Conservation (phyloP, 2,113 vertebrate species). For the Nerophis lumbriciformis region DNA sequence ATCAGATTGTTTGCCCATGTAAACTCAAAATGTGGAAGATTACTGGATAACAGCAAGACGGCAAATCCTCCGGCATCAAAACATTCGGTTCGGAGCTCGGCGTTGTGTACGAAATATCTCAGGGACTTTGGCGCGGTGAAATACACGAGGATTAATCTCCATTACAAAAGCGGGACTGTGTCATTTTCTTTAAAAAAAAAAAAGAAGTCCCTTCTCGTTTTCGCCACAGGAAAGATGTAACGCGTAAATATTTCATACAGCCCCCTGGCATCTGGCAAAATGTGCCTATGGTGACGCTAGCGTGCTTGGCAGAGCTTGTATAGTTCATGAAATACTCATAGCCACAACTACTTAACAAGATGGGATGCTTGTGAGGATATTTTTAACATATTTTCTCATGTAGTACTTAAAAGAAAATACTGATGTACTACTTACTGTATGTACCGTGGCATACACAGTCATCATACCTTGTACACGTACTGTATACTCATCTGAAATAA, state of each 20-base stretch:
- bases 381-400: not conserved
- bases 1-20: constrained; percentile 57
- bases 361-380: not conserved
- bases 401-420: constrained; percentile 7
- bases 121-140: constrained; percentile 14
- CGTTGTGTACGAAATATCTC: constrained; percentile 22
- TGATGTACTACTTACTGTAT: not conserved
- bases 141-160: constrained; percentile 19
- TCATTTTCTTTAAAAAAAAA: not conserved
- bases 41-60: constrained; percentile 47
- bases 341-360: not conserved
- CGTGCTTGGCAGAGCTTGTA: constrained; percentile 4
- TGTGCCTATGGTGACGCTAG: not conserved
- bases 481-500: not conserved
- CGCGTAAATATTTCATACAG: constrained; percentile 2
- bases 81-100: constrained; percentile 42
- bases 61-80: constrained; percentile 39
- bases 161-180: constrained; percentile 29
- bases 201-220: constrained; percentile 1
- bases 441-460: not conserved
- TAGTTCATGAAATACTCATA: constrained; percentile 3
- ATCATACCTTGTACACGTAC: not conserved
- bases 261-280: not conserved
- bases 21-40: constrained; percentile 38
- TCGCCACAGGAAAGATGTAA: constrained; percentile 9